phyloP scores from a whole-genome alignment of 2,113 vertebrate genomes.

The Setophaga coronata region DNA sequence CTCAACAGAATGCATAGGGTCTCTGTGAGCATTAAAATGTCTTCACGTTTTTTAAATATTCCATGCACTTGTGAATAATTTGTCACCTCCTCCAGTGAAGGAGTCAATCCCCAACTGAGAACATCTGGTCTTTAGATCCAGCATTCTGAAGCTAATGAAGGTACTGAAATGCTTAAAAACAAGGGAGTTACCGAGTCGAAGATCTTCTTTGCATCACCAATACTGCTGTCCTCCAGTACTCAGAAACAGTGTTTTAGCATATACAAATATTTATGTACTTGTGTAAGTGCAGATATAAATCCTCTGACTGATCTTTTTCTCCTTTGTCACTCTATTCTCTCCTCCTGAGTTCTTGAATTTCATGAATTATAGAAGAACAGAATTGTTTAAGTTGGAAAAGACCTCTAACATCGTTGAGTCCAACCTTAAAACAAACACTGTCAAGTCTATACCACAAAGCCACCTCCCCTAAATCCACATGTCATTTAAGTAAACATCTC shows the following conservation, averaged over 20 bases:
- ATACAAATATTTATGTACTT: background rate
- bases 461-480: background rate
- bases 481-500: background rate
- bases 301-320: background rate
- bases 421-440: background rate
- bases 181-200: background rate
- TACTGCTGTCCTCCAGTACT: background rate
- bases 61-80: background rate
- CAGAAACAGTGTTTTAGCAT: background rate
- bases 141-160: background rate
- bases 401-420: background rate
- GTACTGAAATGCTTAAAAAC: background rate
- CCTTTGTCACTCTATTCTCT: background rate
- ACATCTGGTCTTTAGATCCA: background rate
- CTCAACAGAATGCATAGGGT: background rate
- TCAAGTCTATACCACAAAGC: background rate
- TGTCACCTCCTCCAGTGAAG: background rate
- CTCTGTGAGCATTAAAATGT: background rate
- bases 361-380: background rate
- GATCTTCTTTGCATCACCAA: background rate
- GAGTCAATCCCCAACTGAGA: background rate
- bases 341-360: background rate
- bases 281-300: background rate
- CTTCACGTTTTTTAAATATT: background rate
- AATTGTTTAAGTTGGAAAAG: background rate